Percentiles rank a stretch among this genome's conserved stretches.
Evolutionary conservation across 2,888 invertebrate genomes (phyloP).

Genomic region (Globia sparganii): DNA sequence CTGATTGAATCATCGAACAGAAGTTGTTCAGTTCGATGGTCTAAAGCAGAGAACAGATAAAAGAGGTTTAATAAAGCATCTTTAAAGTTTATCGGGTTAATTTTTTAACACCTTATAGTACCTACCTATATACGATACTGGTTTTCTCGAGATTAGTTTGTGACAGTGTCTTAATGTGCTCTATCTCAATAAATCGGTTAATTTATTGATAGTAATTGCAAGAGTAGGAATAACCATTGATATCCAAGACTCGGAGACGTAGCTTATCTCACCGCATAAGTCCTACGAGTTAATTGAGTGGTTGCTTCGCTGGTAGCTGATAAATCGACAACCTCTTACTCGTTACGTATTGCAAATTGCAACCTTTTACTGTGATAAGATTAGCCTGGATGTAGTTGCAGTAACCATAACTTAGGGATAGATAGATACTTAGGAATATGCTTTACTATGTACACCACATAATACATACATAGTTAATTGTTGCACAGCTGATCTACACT

Average conservation of each 20-base stretch:
- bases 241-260: not conserved
- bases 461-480: too few relatives aligned
- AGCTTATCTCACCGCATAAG: constrained; percentile 7
- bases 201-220: constrained; percentile 5
- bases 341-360: constrained; percentile 15
- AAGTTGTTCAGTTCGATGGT: too few relatives aligned
- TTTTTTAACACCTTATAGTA: too few relatives aligned
- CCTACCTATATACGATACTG: too few relatives aligned
- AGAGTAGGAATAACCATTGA: not conserved
- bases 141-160: too few relatives aligned
- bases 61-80: too few relatives aligned
- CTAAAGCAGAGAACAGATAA: too few relatives aligned
- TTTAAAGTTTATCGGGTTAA: too few relatives aligned
- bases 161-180: not conserved
- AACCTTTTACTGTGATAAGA: constrained; percentile 11
- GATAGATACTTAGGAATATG: not conserved
- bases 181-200: not conserved
- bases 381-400: not conserved
- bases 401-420: not conserved
- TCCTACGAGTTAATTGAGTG: constrained; percentile 21
- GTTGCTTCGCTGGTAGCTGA: constrained; percentile 1
- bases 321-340: constrained; percentile 15
- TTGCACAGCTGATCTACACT: too few relatives aligned
- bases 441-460: too few relatives aligned
- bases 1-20: too few relatives aligned